Evolutionary conservation across 2,797 vertebrate species (phyloP).

Genomic region (Sebastes vulpes): DNA sequence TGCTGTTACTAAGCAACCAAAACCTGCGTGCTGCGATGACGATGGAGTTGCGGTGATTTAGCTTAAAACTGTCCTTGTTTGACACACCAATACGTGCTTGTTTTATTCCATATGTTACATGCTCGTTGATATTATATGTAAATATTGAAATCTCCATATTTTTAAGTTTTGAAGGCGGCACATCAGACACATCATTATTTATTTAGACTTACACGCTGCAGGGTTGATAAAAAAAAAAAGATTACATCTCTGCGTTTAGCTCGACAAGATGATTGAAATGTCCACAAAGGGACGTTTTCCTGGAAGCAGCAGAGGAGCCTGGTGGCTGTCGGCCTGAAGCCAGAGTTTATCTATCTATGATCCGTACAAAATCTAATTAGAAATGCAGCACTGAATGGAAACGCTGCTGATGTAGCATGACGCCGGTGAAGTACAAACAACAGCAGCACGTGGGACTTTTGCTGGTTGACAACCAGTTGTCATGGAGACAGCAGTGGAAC

Average conservation of each 20-base stretch:
- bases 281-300: neutral
- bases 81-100: neutral
- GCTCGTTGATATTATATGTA: neutral
- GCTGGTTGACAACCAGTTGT: slow-evolving; percentile 28
- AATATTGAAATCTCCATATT: neutral
- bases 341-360: neutral
- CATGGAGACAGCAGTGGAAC: slow-evolving; percentile 38
- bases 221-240: neutral
- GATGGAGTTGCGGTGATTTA: no score
- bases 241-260: neutral
- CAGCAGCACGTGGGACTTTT: slow-evolving; percentile 20
- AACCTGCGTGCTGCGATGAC: no score
- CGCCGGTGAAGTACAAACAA: slow-evolving; percentile 6
- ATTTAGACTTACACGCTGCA: neutral
- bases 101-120: neutral
- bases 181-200: neutral
- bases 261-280: neutral
- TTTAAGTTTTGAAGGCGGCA: neutral
- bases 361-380: neutral
- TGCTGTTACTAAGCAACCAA: no score
- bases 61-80: neutral
- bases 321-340: neutral
- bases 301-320: neutral
- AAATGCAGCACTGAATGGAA: slow-evolving; percentile 9
- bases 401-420: neutral